Percentiles rank a stretch among this genome's conserved stretches.
Evolutionary conservation across 2,113 vertebrate species (phyloP).

Genomic region (Hyperopisus bebe): DNA sequence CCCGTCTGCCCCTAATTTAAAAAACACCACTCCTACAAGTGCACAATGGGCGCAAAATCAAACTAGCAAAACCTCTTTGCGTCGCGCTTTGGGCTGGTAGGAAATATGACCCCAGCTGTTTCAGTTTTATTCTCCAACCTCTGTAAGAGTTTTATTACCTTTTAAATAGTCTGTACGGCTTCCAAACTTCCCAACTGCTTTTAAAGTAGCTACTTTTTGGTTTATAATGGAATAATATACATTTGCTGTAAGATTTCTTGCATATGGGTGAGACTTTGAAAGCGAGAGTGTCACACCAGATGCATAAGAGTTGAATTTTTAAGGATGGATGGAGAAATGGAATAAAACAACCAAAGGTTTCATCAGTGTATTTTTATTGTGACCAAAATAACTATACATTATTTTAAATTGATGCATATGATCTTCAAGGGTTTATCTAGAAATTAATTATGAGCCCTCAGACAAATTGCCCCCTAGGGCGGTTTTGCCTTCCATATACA

Average conservation of each 20-base stretch:
- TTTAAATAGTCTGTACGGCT: background rate
- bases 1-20: too few relatives aligned
- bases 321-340: background rate
- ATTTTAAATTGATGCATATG: background rate
- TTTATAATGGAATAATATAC: background rate
- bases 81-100: too few relatives aligned
- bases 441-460: background rate
- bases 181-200: background rate
- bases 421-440: background rate
- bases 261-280: background rate
- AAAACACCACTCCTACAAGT: too few relatives aligned
- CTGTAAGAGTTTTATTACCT: background rate
- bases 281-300: background rate
- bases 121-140: background rate
- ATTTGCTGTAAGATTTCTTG: background rate
- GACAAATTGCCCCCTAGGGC: background rate
- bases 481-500: background rate
- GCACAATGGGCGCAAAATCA: too few relatives aligned
- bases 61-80: too few relatives aligned
- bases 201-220: background rate
- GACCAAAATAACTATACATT: background rate
- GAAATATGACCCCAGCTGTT: background rate
- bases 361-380: background rate
- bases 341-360: background rate
- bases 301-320: background rate